phyloP scores from a whole-genome alignment of 1,140 invertebrate species.

The Brachionus rotundiformis region DNA sequence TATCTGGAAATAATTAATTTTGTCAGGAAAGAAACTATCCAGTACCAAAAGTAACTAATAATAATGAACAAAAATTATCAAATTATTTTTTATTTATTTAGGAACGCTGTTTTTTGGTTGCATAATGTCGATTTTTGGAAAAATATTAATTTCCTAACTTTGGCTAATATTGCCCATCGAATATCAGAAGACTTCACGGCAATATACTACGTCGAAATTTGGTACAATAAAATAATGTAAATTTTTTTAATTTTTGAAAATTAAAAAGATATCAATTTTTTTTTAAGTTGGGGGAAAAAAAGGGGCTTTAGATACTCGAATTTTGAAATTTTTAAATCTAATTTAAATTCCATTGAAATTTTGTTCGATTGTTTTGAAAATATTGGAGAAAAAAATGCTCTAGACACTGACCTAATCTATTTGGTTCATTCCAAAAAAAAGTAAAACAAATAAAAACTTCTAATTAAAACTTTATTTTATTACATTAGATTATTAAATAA shows the following conservation, averaged over 20 bases:
- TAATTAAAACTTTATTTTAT: not conserved
- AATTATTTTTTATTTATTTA: not conserved
- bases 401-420: not conserved
- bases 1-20: not conserved
- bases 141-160: not conserved
- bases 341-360: not conserved
- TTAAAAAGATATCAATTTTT: not conserved
- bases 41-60: not conserved
- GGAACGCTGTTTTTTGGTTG: not conserved
- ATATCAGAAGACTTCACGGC: not conserved
- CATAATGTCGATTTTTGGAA: not conserved
- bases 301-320: not conserved
- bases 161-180: not conserved
- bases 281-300: not conserved
- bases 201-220: conserved; percentile 7
- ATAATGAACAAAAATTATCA: not conserved
- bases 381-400: conserved; percentile 16
- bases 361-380: not conserved
- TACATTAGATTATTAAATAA: not conserved
- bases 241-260: not conserved
- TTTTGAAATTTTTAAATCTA: conserved; percentile 19
- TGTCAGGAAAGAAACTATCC: not conserved
- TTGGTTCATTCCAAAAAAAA: not conserved
- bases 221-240: conserved; percentile 23
- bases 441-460: not conserved